A percentile compares a stretch with the other conserved stretches of the same genome.
phyloP scores from a whole-genome alignment of 2,113 vertebrate genomes.

The Pseudorhombus dupliciocellatus region DNA sequence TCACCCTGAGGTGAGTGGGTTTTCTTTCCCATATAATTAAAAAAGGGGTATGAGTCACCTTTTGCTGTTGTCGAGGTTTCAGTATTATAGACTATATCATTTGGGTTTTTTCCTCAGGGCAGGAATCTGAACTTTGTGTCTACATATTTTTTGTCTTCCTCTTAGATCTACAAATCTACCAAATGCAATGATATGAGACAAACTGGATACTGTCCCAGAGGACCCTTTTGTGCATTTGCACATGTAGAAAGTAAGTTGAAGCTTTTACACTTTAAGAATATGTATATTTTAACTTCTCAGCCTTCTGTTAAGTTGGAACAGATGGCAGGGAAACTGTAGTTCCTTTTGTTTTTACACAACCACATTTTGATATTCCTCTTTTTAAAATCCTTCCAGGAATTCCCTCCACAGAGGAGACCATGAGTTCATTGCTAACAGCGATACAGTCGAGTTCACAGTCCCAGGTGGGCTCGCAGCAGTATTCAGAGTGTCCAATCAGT shows the following conservation, averaged over 20 bases:
- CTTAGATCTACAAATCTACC: slow-evolving; percentile 93
- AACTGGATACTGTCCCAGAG: slow-evolving; percentile 90
- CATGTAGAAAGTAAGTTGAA: slow-evolving; percentile 89
- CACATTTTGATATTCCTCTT: background rate
- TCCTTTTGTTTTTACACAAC: background rate
- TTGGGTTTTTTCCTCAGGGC: background rate
- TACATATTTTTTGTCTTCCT: slow-evolving; percentile 8
- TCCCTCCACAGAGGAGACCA: slow-evolving; percentile 84
- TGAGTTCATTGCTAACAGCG: slow-evolving; percentile 82
- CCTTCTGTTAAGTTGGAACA: too few relatives aligned
- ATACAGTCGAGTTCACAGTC: slow-evolving; percentile 82
- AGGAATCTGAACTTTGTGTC: background rate
- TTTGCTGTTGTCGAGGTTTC: background rate
- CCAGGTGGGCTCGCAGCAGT: slow-evolving; percentile 80
- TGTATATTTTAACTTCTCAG: too few relatives aligned
- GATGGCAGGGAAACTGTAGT: too few relatives aligned
- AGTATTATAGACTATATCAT: background rate
- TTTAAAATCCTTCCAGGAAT: slow-evolving; percentile 75
- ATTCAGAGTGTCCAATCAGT: slow-evolving; percentile 83
- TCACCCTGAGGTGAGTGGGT: slow-evolving; percentile 87
- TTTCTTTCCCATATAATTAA: background rate
- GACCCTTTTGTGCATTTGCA: slow-evolving; percentile 94
- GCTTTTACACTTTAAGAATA: background rate
- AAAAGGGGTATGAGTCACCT: background rate
- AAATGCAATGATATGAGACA: slow-evolving; percentile 95